A percentile compares a stretch with the other conserved stretches of the same genome.
Conservation (phyloP, 2,797 vertebrate species). For the Poeciliopsis turneri region DNA sequence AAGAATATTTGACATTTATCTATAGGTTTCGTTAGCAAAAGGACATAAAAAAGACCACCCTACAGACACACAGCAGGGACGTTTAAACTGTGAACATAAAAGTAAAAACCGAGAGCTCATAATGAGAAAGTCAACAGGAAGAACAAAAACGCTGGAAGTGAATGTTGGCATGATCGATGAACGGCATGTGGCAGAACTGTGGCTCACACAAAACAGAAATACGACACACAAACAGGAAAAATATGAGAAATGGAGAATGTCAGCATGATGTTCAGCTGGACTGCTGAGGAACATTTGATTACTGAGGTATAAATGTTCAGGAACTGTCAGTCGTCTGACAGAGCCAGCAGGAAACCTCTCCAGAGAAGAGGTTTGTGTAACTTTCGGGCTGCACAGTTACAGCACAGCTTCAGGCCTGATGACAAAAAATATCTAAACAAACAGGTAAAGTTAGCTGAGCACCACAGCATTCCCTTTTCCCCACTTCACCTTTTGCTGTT, state of each 20-base stretch:
- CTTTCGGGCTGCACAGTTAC: constrained; percentile 25
- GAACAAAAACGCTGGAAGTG: constrained; percentile 18
- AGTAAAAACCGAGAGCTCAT: constrained; percentile 13
- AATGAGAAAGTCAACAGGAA: constrained; percentile 10
- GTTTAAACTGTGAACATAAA: neutral
- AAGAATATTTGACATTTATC: constrained; percentile 15
- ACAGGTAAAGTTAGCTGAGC: constrained; percentile 11
- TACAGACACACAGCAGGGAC: constrained; percentile 2
- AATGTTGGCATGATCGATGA: constrained; percentile 32
- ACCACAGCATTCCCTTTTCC: constrained; percentile 9
- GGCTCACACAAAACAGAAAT: constrained; percentile 20
- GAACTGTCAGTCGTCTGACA: constrained; percentile 34
- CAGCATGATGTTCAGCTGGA: constrained; percentile 36
- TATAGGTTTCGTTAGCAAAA: constrained; percentile 14
- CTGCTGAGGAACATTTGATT: constrained; percentile 63
- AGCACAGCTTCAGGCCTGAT: constrained; percentile 22
- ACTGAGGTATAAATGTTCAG: constrained; percentile 74
- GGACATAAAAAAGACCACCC: neutral
- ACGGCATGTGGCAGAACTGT: constrained; percentile 46
- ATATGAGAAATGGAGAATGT: constrained; percentile 32
- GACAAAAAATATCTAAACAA: constrained; percentile 21
- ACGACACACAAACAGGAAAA: constrained; percentile 13
- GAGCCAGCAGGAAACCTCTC: constrained; percentile 35
- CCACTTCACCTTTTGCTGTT: constrained; percentile 11
- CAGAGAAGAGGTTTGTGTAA: constrained; percentile 57